These are phyloP conservation scores for Drosophila anomalipes DNA, from an alignment of 2,888 invertebrate genomes.

Conservation along the genomic window DNA sequence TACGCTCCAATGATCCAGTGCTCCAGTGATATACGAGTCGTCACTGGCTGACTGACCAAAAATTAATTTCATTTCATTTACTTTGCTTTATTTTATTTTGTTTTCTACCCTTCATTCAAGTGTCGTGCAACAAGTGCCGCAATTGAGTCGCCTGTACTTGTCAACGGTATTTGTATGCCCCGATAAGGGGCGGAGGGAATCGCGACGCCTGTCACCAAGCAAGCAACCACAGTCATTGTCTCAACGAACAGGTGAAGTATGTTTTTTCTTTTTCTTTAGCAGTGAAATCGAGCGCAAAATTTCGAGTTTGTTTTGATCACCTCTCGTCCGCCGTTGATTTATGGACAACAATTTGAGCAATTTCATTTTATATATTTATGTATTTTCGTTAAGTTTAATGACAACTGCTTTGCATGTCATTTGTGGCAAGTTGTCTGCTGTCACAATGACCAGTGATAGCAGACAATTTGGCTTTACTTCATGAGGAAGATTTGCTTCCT, in stretches of 20 bases:
- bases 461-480: conserved; percentile 42
- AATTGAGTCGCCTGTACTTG: conserved; percentile 74
- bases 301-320: conserved; percentile 39
- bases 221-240: conserved; percentile 63
- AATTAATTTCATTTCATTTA: conserved; percentile 50
- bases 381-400: conserved; percentile 59
- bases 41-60: conserved; percentile 49
- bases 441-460: conserved; percentile 49
- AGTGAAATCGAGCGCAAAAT: conserved; percentile 78
- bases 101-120: conserved; percentile 50
- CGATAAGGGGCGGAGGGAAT: conserved; percentile 3
- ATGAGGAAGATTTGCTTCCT: conserved; percentile 22
- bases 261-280: conserved; percentile 38
- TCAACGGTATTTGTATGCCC: conserved; percentile 42
- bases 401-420: conserved; percentile 78
- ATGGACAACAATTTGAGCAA: conserved; percentile 67
- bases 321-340: conserved; percentile 58
- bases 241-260: conserved; percentile 72
- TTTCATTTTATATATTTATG: conserved; percentile 53
- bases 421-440: conserved; percentile 63
- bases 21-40: conserved; percentile 56
- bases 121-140: conserved; percentile 78
- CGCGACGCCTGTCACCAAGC: conserved; percentile 60
- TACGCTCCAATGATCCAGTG: conserved; percentile 55
- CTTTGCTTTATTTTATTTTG: conserved; percentile 26